A percentile compares a stretch with the other conserved stretches of the same genome.
phyloP scores from a whole-genome alignment of 2,797 vertebrate species.

The Fistularia commersonii region DNA sequence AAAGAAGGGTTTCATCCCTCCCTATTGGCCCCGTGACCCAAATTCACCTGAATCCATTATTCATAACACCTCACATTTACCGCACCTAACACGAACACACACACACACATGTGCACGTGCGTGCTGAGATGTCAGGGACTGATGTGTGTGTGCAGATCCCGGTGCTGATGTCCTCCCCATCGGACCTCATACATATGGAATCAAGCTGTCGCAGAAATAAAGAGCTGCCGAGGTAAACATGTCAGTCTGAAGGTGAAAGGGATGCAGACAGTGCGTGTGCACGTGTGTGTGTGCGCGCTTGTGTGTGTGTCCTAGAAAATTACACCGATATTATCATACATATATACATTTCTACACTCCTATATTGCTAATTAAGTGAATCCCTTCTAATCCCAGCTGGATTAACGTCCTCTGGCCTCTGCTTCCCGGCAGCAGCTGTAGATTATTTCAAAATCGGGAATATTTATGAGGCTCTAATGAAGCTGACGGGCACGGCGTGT shows the following conservation, averaged over 20 bases:
- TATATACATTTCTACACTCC: no score
- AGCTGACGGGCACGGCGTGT: no score
- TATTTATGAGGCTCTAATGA: no score
- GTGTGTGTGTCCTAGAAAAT: no score
- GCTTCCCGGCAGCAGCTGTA: no score
- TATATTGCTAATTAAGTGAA: no score
- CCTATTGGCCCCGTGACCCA: conserved; percentile 39
- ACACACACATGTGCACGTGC: conserved; percentile 7
- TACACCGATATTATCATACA: no score
- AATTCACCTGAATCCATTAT: conserved; percentile 60
- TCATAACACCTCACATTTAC: conserved; percentile 29
- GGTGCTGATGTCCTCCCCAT: conserved; percentile 43
- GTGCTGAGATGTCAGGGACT: conserved; percentile 9
- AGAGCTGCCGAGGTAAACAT: conserved; percentile 25
- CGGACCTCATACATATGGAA: conserved; percentile 58
- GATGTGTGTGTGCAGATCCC: conserved; percentile 24
- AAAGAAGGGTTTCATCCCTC: conserved; percentile 15
- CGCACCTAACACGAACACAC: conserved; percentile 21
- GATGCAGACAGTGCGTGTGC: background rate
- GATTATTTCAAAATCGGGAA: no score
- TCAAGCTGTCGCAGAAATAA: conserved; percentile 48
- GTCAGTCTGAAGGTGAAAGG: conserved; percentile 1
- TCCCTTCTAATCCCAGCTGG: no score
- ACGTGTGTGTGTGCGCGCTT: background rate
- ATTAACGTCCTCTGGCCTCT: no score